Evolutionary conservation across 2,797 vertebrate genomes (phyloP).

Genomic region (Halcyon leucocephala): DNA sequence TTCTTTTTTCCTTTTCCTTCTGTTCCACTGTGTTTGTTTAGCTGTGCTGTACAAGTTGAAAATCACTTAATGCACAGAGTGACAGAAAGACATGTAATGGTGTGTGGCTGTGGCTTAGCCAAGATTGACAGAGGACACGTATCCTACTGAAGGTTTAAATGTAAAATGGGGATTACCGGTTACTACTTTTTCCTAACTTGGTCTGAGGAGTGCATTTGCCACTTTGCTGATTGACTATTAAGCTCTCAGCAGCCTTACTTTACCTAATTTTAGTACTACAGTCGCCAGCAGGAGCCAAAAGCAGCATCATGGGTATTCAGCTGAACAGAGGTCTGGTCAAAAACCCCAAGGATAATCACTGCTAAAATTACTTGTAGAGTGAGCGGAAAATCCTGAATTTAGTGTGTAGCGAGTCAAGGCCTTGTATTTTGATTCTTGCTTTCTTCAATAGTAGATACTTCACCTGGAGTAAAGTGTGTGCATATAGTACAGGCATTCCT

Average conservation of each 20-base stretch:
- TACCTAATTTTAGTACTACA: not conserved
- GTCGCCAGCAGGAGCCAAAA: not conserved
- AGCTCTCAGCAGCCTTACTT: not conserved
- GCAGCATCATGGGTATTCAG: accelerated
- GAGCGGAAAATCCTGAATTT: not conserved
- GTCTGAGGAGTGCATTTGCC: not conserved
- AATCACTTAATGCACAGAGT: not conserved
- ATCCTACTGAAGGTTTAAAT: not conserved
- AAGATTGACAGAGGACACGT: not conserved
- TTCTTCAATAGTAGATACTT: not conserved
- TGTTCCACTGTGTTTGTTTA: not conserved
- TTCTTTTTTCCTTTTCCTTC: not conserved
- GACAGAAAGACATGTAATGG: not conserved
- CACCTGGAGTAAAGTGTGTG: not conserved
- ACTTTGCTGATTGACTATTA: not conserved
- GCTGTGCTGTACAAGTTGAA: not conserved
- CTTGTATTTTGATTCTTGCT: not conserved
- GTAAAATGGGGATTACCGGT: not conserved
- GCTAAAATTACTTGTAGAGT: not conserved
- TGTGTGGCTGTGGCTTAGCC: not conserved
- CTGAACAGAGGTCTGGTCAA: not conserved
- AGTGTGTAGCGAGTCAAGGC: not conserved
- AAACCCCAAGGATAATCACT: not conserved
- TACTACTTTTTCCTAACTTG: not conserved
- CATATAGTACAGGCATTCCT: not conserved